A percentile compares a stretch with the other conserved stretches of the same genome.
Conservation (phyloP, 2,113 vertebrate species). For the Microtus oregoni region DNA sequence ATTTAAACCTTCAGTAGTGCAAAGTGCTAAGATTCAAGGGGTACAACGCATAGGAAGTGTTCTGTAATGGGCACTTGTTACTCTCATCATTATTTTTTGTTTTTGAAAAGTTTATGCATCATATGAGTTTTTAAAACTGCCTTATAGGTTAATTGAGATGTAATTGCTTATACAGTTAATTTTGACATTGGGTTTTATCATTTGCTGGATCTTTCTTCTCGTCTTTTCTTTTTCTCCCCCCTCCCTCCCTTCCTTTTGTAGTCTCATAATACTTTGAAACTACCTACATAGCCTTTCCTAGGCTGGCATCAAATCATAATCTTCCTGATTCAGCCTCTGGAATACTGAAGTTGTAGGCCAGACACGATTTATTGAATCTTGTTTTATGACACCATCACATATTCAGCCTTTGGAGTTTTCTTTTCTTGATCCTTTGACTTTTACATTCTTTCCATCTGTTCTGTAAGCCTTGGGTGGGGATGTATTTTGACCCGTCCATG, state of each 20-base stretch:
- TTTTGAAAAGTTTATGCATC: neutral
- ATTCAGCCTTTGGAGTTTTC: slow-evolving; percentile 17
- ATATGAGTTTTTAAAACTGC: slow-evolving; percentile 13
- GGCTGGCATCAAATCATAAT: neutral
- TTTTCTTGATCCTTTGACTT: neutral
- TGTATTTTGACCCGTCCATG: neutral
- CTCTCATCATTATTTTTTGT: neutral
- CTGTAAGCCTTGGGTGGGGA: too few relatives aligned
- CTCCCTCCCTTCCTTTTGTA: too few relatives aligned
- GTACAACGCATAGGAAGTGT: neutral
- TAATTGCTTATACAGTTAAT: slow-evolving; percentile 10
- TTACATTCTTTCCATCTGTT: neutral
- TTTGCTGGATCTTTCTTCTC: neutral
- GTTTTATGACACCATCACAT: neutral
- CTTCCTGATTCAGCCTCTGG: neutral
- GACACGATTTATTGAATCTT: neutral
- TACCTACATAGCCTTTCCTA: neutral
- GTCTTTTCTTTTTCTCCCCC: neutral
- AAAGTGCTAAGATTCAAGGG: slow-evolving; percentile 18
- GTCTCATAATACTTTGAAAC: neutral
- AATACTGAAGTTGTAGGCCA: neutral
- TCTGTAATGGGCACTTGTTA: neutral
- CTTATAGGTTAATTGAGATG: slow-evolving; percentile 29
- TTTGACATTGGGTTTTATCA: neutral
- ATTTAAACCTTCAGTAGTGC: slow-evolving; percentile 21